These are phyloP conservation scores for Neotoxoptera formosana DNA, from an alignment of 1,140 invertebrate genomes.

Conservation along the genomic window DNA sequence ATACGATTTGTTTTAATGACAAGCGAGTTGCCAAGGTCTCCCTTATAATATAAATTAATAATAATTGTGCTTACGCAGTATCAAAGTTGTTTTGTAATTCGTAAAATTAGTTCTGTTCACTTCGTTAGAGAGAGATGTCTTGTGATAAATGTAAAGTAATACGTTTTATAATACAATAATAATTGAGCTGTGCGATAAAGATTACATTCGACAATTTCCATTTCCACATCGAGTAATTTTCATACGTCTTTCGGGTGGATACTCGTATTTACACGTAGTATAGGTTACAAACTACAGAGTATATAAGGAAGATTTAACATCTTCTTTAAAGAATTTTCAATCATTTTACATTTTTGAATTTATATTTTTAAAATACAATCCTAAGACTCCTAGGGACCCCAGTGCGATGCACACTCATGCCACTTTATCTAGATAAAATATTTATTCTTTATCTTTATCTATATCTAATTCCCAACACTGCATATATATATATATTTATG, in stretches of 20 bases:
- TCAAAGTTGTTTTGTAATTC: neutral
- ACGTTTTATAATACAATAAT: neutral
- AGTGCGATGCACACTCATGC: too few species aligned
- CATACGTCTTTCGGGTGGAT: too few species aligned
- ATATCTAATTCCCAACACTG: too few species aligned
- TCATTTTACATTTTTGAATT: neutral
- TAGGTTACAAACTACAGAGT: too few species aligned
- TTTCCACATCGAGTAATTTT: neutral
- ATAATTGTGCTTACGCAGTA: neutral
- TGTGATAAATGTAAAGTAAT: neutral
- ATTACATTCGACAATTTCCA: neutral
- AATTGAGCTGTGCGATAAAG: neutral
- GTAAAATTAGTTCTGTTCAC: too few species aligned
- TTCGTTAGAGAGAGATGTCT: neutral
- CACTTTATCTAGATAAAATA: too few species aligned
- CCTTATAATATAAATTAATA: neutral
- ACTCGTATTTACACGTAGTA: too few species aligned
- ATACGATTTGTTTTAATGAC: neutral
- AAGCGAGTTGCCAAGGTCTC: neutral
- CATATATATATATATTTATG: too few species aligned
- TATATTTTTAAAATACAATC: neutral
- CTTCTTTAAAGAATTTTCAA: too few species aligned
- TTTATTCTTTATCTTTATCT: too few species aligned
- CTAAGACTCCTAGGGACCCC: neutral
- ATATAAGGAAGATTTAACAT: too few species aligned